Percentiles rank a stretch among this genome's conserved stretches.
Evolutionary conservation across 2,888 invertebrate genomes (phyloP).

Genomic region (Hartigia nigra): DNA sequence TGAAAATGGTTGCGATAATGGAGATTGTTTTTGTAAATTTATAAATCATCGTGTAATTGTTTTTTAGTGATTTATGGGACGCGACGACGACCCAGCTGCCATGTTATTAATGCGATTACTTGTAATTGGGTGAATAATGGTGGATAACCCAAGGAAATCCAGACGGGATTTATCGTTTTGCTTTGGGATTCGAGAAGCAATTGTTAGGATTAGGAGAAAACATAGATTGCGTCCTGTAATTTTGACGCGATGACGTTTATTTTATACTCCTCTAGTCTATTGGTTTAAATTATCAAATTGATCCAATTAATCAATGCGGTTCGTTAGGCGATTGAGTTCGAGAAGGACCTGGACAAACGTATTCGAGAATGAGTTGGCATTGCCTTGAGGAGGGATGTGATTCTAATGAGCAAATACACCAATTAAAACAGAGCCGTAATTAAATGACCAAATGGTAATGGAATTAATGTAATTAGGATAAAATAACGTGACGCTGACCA

Average conservation of each 20-base stretch:
- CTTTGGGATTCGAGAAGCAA: neutral
- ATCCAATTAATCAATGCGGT: constrained; percentile 41
- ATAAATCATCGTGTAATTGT: neutral
- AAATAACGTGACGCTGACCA: constrained; percentile 46
- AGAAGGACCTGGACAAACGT: constrained; percentile 16
- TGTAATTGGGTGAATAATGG: neutral
- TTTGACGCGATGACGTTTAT: neutral
- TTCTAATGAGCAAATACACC: constrained; percentile 50
- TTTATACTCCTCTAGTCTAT: neutral
- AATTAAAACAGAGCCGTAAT: constrained; percentile 54
- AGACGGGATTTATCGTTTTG: neutral
- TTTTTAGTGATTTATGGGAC: neutral
- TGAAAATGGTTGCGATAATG: neutral
- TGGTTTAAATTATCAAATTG: constrained; percentile 27
- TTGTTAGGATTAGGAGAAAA: neutral
- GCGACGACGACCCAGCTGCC: neutral
- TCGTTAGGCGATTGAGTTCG: constrained; percentile 33
- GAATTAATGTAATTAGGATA: constrained; percentile 53
- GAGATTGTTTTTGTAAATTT: neutral
- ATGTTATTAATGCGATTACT: neutral
- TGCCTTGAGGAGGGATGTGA: constrained; percentile 15
- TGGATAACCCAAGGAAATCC: neutral
- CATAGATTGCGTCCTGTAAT: neutral
- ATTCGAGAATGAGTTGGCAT: constrained; percentile 11
- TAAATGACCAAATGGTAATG: constrained; percentile 47